Base-by-base conservation (phyloP, 1,140 invertebrate species). In the Bilobella aurantiaca region DNA sequence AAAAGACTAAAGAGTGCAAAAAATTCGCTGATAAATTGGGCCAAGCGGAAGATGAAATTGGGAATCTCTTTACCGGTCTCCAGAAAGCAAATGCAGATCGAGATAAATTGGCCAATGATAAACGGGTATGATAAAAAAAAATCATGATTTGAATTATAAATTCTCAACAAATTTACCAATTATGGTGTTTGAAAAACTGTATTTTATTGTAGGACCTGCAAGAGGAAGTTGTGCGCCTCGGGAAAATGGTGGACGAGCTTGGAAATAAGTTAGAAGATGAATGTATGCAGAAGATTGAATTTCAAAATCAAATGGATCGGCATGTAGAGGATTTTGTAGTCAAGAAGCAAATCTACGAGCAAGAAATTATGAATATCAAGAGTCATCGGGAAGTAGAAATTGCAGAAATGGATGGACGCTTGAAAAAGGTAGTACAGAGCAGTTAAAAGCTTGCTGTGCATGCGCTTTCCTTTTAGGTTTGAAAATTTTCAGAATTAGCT, bases 311-410 rank as follows among this genome's bases (percentile, higher is more conserved):
- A 60, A 68, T 83, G 16, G 77, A 79, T 65, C 80, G 77, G 65
- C 68, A 81, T 25, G 80, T 78, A 53, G 83, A 84, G 72, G 82
- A 84, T 61, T 68, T 83, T 29, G 72, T 75, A 23, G 83, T 84
- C 68, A 78, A 80, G 65, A 74, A 76, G 47, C 76, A 80, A 61
- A 69, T 83, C 21, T 78, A 82, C 29, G 68, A 69, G 34, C 68
- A 83, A 78, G 80, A 83, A 72, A 68, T 83, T 60, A 79, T 79
- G 61, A 81, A 83, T 65, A 76, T 80, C 0, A 71, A 77, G 53
- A 73, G 74, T 21, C 74, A 77, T 18, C 77, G 79, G 16, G 76
- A 80, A 56, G 76, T 78, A 1, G 77, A 81, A 62, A 77, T 82
- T 63, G 79, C 81, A 47, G 78, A 83, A 57, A 76, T 81, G 63